phyloP scores from a whole-genome alignment of 2,888 invertebrate genomes.

The Cephonodes hylas region DNA sequence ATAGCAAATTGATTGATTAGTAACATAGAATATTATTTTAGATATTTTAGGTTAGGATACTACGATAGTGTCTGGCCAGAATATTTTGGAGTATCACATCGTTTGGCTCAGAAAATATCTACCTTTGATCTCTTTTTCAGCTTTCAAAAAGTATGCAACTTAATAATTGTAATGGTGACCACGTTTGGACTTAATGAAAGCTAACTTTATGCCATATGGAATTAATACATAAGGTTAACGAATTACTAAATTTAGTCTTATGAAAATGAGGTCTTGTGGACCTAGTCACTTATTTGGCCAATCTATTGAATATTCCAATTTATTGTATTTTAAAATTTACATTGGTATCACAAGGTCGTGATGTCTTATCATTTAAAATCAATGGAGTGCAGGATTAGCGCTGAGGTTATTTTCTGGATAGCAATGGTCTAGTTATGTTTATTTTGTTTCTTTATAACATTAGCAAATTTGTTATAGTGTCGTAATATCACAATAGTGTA shows the following conservation, averaged over 20 bases:
- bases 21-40: slow-evolving; percentile 77
- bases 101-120: slow-evolving; percentile 81
- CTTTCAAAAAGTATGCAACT: slow-evolving; percentile 80
- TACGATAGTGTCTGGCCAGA: slow-evolving; percentile 81
- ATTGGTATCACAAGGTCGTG: slow-evolving; percentile 68
- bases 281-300: slow-evolving; percentile 81
- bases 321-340: slow-evolving; percentile 78
- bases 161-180: slow-evolving; percentile 75
- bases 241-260: slow-evolving; percentile 81
- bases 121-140: slow-evolving; percentile 80
- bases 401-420: slow-evolving; percentile 75
- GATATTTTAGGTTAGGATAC: slow-evolving; percentile 81
- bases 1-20: slow-evolving; percentile 75
- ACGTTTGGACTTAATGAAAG: slow-evolving; percentile 79
- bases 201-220: slow-evolving; percentile 81
- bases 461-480: slow-evolving; percentile 81
- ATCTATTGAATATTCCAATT: slow-evolving; percentile 80
- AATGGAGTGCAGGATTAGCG: slow-evolving; percentile 79
- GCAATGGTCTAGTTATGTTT: slow-evolving; percentile 80
- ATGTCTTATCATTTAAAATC: slow-evolving; percentile 64
- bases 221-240: slow-evolving; percentile 81
- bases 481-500: slow-evolving; percentile 80
- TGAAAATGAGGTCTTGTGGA: slow-evolving; percentile 74
- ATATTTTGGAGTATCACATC: slow-evolving; percentile 81
- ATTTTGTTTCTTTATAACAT: slow-evolving; percentile 76